Evolutionary conservation across 2,888 invertebrate genomes (phyloP).

Genomic region (Dicyrtomina minuta): DNA sequence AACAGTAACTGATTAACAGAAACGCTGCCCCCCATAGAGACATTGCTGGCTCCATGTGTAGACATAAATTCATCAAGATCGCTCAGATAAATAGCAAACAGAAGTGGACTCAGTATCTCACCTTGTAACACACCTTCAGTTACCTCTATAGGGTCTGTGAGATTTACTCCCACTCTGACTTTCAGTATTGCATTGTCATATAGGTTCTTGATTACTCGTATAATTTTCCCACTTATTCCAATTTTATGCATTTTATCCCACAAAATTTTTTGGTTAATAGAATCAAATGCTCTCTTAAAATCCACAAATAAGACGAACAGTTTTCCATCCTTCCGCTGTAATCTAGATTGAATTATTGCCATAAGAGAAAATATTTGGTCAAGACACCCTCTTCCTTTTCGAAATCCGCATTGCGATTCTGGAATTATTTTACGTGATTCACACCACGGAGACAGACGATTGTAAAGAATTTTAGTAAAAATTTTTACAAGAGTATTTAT

Average conservation of each 20-base stretch:
- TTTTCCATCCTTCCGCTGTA: not conserved
- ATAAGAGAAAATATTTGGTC: conserved; percentile 29
- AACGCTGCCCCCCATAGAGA: too few species aligned
- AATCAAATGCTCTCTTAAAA: not conserved
- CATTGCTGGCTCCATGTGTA: too few species aligned
- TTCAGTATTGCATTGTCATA: too few species aligned
- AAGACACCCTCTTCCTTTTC: conserved; percentile 1
- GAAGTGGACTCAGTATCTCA: too few species aligned
- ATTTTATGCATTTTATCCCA: not conserved
- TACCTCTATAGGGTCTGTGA: too few species aligned
- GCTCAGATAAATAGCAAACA: too few species aligned
- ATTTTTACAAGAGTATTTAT: not conserved
- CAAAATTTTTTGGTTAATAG: not conserved
- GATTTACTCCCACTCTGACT: too few species aligned
- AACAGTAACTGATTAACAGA: too few species aligned
- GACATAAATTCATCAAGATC: too few species aligned
- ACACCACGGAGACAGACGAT: not conserved
- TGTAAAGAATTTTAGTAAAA: not conserved
- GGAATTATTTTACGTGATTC: not conserved
- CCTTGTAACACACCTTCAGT: too few species aligned
- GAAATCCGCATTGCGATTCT: conserved; percentile 16
- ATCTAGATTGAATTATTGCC: not conserved
- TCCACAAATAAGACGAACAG: conserved; percentile 14
- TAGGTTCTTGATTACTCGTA: too few species aligned
- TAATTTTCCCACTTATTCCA: not conserved